Evolutionary conservation across 2,888 invertebrate species (phyloP), one percentile per base, ranked within the genome.

Genomic region (Drosophila lacicola): DNA sequence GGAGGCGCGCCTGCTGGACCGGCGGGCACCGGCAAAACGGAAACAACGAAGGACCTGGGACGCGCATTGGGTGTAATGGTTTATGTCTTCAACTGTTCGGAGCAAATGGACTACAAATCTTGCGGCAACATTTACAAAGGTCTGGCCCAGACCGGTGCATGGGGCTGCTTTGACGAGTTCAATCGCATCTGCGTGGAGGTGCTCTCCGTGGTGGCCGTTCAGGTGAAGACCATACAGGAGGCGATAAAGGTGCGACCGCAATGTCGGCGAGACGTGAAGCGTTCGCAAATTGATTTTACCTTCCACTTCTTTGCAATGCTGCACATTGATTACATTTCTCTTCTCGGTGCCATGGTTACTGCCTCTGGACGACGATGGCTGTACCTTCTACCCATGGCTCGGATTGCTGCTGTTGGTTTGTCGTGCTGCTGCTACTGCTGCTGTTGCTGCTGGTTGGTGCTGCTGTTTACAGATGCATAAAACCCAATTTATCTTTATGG

Each of bases 81-180:
- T 49, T 98, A 98, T 90, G 98, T 98, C 60, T 98, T 98, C 93
- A 98, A 98, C 93, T 98, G 98, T 93, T 98, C 98, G 0, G 98
- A 98, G 92, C 98, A 98, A 94, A 98, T 98, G 98, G 98, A 98
- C 93, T 98, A 98, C 93, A 97, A 97, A 93, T 98, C 98, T 41
- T 97, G 98, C 86, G 98, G 97, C 56, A 98, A 97, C 92, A 98
- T 98, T 93, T 98, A 98, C 93, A 98, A 98, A 94, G 98, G 95
- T 91, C 93, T 98, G 56, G 95, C 97, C 1, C 98, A 98, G 93
- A 98, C 98, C 17, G 98, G 98, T 3, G 97, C 98, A 29, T 98
- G 98, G 98, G 98, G 98, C 46, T 98, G 98, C 92, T 99, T 99
- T 93, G 98, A 99, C 91, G 98, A 99, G 93, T 99, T 99, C 93